A percentile compares a stretch with the other conserved stretches of the same genome.
Conservation (phyloP, 2,888 invertebrate genomes). For the Diogma glabrata region DNA sequence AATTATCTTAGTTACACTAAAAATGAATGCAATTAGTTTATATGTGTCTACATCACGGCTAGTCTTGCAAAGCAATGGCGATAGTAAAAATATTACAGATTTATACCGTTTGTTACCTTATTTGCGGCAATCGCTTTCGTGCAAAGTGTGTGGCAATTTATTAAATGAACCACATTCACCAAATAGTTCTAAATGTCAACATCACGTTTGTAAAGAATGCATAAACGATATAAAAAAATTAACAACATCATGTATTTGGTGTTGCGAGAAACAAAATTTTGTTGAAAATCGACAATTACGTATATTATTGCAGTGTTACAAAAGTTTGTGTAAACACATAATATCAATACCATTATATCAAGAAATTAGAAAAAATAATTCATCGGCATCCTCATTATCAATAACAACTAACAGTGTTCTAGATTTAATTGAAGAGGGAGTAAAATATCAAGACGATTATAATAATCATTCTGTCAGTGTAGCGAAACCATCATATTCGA, state of each 20-base stretch:
- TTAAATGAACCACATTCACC: conserved; percentile 73
- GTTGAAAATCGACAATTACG: conserved; percentile 70
- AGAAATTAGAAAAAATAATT: conserved; percentile 22
- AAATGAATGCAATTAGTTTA: conserved; percentile 28
- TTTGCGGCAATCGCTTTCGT: conserved; percentile 75
- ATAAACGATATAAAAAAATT: conserved; percentile 74
- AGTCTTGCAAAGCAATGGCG: conserved; percentile 17
- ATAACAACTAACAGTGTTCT: conserved; percentile 46
- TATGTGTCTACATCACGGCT: conserved; percentile 29
- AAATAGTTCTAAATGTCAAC: conserved; percentile 66
- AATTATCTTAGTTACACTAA: conserved; percentile 11
- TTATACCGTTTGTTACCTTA: conserved; percentile 73
- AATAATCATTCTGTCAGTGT: conserved; percentile 59
- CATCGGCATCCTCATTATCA: conserved; percentile 25
- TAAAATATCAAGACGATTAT: conserved; percentile 63
- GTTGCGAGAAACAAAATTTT: conserved; percentile 73
- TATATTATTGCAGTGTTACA: conserved; percentile 76
- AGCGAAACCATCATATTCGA: conserved; percentile 61
- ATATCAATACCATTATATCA: conserved; percentile 57
- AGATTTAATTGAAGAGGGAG: conserved; percentile 69
- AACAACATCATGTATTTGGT: conserved; percentile 74
- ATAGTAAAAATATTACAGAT: conserved; percentile 64
- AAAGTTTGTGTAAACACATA: conserved; percentile 76
- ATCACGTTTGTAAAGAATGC: conserved; percentile 78
- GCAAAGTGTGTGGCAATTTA: conserved; percentile 78